Conservation (phyloP, 2,888 invertebrate species). For the Microctonus hyperodae region DNA sequence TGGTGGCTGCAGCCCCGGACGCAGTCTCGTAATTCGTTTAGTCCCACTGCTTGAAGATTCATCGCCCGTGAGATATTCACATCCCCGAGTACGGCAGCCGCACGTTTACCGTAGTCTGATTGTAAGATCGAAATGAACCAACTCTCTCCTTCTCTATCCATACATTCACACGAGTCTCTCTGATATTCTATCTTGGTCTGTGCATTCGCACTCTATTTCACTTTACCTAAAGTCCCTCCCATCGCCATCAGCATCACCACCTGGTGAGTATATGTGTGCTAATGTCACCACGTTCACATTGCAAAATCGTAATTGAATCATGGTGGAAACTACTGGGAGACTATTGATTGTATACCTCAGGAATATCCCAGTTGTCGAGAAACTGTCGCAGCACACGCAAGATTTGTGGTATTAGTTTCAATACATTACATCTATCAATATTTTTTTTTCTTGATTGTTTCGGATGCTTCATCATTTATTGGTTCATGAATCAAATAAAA, state of each 20-base stretch:
- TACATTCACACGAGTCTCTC: background rate
- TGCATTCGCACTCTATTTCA: background rate
- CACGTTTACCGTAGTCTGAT: constrained; percentile 28
- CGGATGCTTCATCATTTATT: background rate
- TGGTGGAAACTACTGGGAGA: constrained; percentile 41
- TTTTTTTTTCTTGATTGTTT: background rate
- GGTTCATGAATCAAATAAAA: background rate
- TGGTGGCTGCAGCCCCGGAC: constrained; percentile 1
- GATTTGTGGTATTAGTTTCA: constrained; percentile 8
- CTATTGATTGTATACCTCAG: constrained; percentile 45
- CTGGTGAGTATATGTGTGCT: constrained; percentile 32
- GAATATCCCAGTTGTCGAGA: constrained; percentile 24
- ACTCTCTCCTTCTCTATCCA: background rate
- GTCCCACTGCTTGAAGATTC: constrained; percentile 42
- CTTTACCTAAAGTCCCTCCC: background rate
- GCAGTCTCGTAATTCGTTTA: constrained; percentile 32
- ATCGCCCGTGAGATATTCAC: constrained; percentile 39
- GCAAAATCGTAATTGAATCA: constrained; percentile 48
- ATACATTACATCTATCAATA: background rate
- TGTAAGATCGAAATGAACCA: constrained; percentile 27
- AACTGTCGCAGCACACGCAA: constrained; percentile 5
- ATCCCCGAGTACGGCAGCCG: constrained; percentile 19
- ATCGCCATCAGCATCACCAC: background rate
- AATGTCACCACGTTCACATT: constrained; percentile 44
- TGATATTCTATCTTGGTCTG: background rate